Evolutionary conservation across 2,888 invertebrate genomes (phyloP), one percentile per base, ranked within the genome.

Genomic region (Mesopsocus fuscifrons): DNA sequence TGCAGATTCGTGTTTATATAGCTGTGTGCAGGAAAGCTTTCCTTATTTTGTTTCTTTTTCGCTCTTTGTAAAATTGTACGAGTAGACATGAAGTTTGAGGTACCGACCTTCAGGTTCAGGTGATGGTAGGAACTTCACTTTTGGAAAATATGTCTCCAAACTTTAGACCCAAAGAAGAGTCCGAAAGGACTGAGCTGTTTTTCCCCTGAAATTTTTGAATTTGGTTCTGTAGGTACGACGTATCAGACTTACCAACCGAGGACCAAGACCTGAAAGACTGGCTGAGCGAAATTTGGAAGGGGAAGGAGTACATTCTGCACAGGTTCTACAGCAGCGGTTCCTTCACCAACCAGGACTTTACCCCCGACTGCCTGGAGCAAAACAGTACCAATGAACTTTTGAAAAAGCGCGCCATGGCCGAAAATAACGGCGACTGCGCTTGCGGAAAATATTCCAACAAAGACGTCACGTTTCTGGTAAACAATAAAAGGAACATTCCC

Each of bases 241-340:
- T 67, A 15, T 57, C 65, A 13, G 63, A 69, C 43, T 57, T 81
- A 21, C 79, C 80, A 1, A 57, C 54, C 11, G 65, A 66, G 20
- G 73, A 76, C 46, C 58, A 59, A 1, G 66, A 59, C 22, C 60
- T 79, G 8, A 69, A 69, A 49, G 56, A 54, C 17, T 81, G 80
- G 72, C 59, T 81, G 31, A 71, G 72, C 49, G 64, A 71, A 26
- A 63, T 71, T 20, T 81, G 80, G 80, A 57, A 55, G 9, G 66
- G 71, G 41, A 81, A 81, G 54, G 80, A 81, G 57, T 56, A 60
- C 16, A 64, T 61, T 26, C 61, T 81, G 2, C 61, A 64, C 31
- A 64, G 68, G 49, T 80, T 76, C 59, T 64, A 72, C 48, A 57
- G 55, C 17, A 66, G 66, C 35, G 74, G 74, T 58, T 55, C 58